Evolutionary conservation across 2,113 vertebrate species (phyloP), one percentile per base, ranked within the genome.

Genomic region (Chrysemys picta): DNA sequence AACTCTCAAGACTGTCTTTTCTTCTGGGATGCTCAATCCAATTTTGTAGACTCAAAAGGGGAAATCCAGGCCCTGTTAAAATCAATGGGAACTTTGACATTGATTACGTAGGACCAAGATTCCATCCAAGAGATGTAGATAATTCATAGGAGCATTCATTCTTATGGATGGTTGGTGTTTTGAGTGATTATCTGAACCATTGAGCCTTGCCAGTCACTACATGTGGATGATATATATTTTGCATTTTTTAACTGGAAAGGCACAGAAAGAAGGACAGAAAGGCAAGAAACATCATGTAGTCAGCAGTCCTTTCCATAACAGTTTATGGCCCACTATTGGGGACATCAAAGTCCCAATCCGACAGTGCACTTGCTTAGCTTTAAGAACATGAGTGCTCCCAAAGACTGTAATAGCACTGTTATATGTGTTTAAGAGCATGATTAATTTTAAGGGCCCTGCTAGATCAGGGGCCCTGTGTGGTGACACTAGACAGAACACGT

Each of bases 31-130:
- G 62, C 82, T 92, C 52, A 93, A 1, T 6, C 42, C 75, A 94
- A 89, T 94, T 94, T 90, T 91, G 85, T 53, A 56, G 95, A 84
- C 91, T 95, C 93, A 88, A 47, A 35, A 83, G 35, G 50, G 80
- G 80, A 94, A 95, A 96, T 91, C 93, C 69, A 24, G 17, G 5
- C 52, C 82, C 62, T 89, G 2, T 85, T 86, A 42, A 88, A 89
- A 65, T 88, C 31, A n/a, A 0, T 47, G 50, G 79, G 72, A 94
- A 53, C 65, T 50, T 87, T 94, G 94, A 62, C 53, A 56, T 45
- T 62, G 93, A 62, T 89, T 90, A 94, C 53, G 52, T 47, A 91
- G 42, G 29, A 2, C 2, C 35, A 54, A 8, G 57, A 16, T 93
- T 88, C 22, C 89, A 59, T 79, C 75, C 42, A 76, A 87, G 31